A percentile compares a stretch with the other conserved stretches of the same genome.
phyloP scores from a whole-genome alignment of 2,888 invertebrate genomes.

The Heliconius hortense region DNA sequence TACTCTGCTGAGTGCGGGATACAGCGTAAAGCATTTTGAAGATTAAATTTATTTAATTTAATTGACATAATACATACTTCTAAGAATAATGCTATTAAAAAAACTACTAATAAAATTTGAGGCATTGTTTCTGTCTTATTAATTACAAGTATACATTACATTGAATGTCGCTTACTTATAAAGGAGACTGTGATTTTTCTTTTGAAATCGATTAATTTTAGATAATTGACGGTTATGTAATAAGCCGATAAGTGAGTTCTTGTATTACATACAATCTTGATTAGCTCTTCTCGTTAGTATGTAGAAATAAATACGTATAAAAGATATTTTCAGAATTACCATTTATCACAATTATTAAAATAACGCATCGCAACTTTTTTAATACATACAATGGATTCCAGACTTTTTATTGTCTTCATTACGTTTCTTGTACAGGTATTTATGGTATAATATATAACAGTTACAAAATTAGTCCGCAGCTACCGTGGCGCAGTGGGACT shows the following conservation, averaged over 20 bases:
- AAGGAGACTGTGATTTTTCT: neutral
- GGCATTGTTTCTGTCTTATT: neutral
- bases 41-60: no score
- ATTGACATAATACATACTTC: neutral
- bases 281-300: neutral
- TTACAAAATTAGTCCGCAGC: no score
- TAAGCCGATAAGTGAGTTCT: neutral
- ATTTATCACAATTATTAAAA: neutral
- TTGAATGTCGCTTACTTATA: neutral
- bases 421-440: slow-evolving; percentile 15
- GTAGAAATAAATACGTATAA: slow-evolving; percentile 8
- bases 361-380: neutral
- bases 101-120: neutral
- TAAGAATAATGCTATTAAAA: neutral
- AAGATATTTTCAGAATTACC: neutral
- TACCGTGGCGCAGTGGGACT: no score
- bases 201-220: neutral
- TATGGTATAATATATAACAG: neutral
- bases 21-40: no score
- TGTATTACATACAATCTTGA: slow-evolving; percentile 7
- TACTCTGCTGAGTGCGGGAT: no score
- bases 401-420: neutral
- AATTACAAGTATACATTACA: neutral
- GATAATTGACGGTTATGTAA: neutral
- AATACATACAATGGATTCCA: neutral